Conservation (phyloP, 2,113 vertebrate species). For the Ia io region DNA sequence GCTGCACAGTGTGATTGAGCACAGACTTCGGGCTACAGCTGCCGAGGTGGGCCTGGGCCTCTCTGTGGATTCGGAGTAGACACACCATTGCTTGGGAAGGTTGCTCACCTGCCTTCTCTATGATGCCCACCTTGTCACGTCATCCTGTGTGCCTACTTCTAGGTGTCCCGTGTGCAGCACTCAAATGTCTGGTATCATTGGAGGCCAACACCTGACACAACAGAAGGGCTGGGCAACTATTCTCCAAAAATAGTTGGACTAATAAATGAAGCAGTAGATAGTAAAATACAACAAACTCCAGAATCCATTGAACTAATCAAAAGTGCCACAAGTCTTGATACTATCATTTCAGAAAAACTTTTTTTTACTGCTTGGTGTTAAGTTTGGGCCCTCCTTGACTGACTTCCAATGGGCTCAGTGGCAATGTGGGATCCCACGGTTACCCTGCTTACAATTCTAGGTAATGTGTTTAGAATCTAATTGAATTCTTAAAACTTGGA, state of each 20-base stretch:
- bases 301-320: background rate
- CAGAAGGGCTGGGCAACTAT: background rate
- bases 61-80: background rate
- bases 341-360: background rate
- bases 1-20: too few species aligned
- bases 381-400: background rate
- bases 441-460: background rate
- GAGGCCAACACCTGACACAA: background rate
- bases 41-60: background rate
- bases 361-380: background rate
- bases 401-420: background rate
- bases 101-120: background rate
- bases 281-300: conserved; percentile 33
- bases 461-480: background rate
- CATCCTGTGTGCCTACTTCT: background rate
- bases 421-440: background rate
- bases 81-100: background rate
- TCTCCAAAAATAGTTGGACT: background rate
- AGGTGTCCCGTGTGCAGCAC: background rate
- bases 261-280: conserved; percentile 26
- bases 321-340: background rate
- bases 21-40: background rate
- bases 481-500: background rate
- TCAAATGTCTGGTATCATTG: background rate
- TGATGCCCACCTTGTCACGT: accelerated